These are phyloP conservation scores for Panagrolaimus sp. DNA, from an alignment of 1,140 invertebrate genomes.

Conservation along the genomic window DNA sequence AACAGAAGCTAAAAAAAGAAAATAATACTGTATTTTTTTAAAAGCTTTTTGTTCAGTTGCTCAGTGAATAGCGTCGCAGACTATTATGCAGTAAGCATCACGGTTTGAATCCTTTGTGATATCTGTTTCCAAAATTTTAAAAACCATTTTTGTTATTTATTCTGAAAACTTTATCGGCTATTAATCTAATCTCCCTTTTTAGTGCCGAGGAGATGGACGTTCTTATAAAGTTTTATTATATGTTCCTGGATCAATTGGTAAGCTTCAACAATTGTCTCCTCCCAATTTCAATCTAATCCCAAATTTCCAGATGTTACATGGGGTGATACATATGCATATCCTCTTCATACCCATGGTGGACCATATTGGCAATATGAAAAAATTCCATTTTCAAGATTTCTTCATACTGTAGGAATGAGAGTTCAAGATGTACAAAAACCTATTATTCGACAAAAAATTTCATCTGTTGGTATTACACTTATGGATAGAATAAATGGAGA, in stretches of 20 bases:
- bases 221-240: conserved; percentile 55
- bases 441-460: conserved; percentile 33
- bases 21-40: too few relatives aligned
- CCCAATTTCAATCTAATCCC: too few relatives aligned
- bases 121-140: too few relatives aligned
- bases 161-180: too few relatives aligned
- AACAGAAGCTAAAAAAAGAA: too few relatives aligned
- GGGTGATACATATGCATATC: conserved; percentile 51
- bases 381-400: conserved; percentile 55
- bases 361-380: conserved; percentile 57
- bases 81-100: too few relatives aligned
- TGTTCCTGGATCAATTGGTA: conserved; percentile 24
- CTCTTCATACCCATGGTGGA: conserved; percentile 55
- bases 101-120: too few relatives aligned
- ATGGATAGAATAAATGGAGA: conserved; percentile 54
- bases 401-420: conserved; percentile 48
- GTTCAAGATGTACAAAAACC: conserved; percentile 46
- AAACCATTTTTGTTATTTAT: too few relatives aligned
- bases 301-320: conserved; percentile 48
- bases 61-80: too few relatives aligned
- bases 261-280: too few relatives aligned
- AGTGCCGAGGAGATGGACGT: conserved; percentile 54
- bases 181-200: too few relatives aligned
- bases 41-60: too few relatives aligned
- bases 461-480: conserved; percentile 47